Evolutionary conservation across 1,140 invertebrate species (phyloP).

Genomic region (Drosophila nigromelanica): DNA sequence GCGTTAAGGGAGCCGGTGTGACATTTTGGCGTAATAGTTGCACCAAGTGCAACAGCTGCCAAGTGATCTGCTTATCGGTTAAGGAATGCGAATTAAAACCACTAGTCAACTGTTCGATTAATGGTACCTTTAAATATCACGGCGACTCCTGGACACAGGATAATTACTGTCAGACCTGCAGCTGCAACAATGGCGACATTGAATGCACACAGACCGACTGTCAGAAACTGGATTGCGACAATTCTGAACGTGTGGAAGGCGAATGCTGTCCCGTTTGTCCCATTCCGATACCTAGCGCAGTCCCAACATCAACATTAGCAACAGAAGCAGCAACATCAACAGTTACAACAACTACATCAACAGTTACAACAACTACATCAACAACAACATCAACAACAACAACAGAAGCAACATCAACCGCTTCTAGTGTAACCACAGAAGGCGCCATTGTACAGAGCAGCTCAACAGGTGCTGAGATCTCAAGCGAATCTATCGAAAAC

Average conservation of each 20-base stretch:
- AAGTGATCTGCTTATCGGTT: not conserved
- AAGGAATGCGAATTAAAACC: too few relatives aligned
- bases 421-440: constrained; percentile 4
- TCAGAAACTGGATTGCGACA: not conserved
- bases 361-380: not conserved
- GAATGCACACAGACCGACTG: constrained; percentile 28
- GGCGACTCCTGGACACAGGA: constrained; percentile 50
- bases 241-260: not conserved
- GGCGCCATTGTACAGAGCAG: not conserved
- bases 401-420: not conserved
- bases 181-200: constrained; percentile 28
- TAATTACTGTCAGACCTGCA: constrained; percentile 45
- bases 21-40: constrained; percentile 51
- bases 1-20: not conserved
- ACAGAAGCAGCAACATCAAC: constrained; percentile 5
- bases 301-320: not conserved
- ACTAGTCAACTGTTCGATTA: constrained; percentile 26
- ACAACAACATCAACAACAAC: not conserved
- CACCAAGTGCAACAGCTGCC: constrained; percentile 58
- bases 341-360: not conserved
- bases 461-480: constrained; percentile 1
- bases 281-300: not conserved
- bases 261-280: constrained; percentile 60
- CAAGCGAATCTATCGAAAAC: constrained; percentile 1
- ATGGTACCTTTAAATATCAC: constrained; percentile 12